These are phyloP conservation scores for Drosophila melanica DNA, from an alignment of 1,140 invertebrate species.

Conservation along the genomic window DNA sequence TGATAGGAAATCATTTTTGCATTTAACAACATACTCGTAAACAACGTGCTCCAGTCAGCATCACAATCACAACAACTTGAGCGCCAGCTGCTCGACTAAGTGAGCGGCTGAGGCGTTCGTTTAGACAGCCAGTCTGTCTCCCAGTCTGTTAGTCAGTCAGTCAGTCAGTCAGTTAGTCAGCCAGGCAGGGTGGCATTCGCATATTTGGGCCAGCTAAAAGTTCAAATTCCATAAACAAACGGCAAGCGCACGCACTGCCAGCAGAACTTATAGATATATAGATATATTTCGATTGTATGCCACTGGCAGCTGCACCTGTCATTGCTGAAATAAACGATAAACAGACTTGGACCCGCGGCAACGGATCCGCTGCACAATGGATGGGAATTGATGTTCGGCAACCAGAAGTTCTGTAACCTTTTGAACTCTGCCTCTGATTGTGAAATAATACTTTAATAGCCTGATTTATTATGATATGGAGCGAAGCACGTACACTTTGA, in stretches of 20 bases:
- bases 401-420: slow-evolving; percentile 63
- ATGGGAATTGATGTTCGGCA: slow-evolving; percentile 55
- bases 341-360: slow-evolving; percentile 48
- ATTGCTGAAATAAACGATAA: slow-evolving; percentile 75
- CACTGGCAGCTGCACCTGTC: slow-evolving; percentile 75
- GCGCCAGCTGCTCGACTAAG: slow-evolving; percentile 27
- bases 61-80: slow-evolving; percentile 16
- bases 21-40: slow-evolving; percentile 76
- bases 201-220: slow-evolving; percentile 56
- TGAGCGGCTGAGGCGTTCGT: slow-evolving; percentile 46
- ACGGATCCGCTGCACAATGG: slow-evolving; percentile 56
- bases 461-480: slow-evolving; percentile 57
- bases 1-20: slow-evolving; percentile 82
- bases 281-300: slow-evolving; percentile 49
- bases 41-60: slow-evolving; percentile 49
- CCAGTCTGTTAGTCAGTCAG: slow-evolving; percentile 8
- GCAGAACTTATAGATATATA: slow-evolving; percentile 46
- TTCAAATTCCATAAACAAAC: slow-evolving; percentile 78
- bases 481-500: slow-evolving; percentile 16
- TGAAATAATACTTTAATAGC: slow-evolving; percentile 47
- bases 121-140: slow-evolving; percentile 27
- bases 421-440: slow-evolving; percentile 60
- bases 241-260: slow-evolving; percentile 39
- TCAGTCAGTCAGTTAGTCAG: slow-evolving; percentile 43
- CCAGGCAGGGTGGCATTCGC: slow-evolving; percentile 15